These are phyloP conservation scores for Aythya baeri DNA, from an alignment of 2,113 vertebrate species.

Conservation along the genomic window DNA sequence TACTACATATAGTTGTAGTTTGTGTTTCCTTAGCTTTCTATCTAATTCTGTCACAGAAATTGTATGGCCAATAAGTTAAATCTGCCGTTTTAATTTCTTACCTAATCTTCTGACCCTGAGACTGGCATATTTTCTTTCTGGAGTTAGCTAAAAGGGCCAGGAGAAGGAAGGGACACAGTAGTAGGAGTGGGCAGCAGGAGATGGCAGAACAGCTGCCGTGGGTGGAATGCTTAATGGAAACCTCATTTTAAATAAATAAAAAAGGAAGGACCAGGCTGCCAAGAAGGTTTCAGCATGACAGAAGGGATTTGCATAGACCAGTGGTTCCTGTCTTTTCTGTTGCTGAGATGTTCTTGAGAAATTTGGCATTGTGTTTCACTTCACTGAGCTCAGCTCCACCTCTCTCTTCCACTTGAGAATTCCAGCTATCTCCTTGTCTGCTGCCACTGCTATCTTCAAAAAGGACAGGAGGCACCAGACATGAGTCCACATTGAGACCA, in stretches of 20 bases:
- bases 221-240: not conserved
- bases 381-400: not conserved
- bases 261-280: not conserved
- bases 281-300: not conserved
- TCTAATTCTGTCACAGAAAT: not conserved
- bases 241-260: not conserved
- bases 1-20: not conserved
- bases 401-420: not conserved
- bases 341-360: not conserved
- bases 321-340: slow-evolving; percentile 20
- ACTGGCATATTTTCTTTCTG: not conserved
- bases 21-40: not conserved
- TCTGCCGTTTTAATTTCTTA: not conserved
- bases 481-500: fast-evolving
- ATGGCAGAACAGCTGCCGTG: not conserved
- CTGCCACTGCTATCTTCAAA: not conserved
- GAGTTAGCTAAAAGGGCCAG: not conserved
- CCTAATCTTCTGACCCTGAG: not conserved
- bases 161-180: not conserved
- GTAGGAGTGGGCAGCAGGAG: not conserved
- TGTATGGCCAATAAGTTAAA: not conserved
- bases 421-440: not conserved
- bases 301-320: slow-evolving; percentile 46
- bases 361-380: not conserved
- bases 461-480: not conserved